A percentile compares a stretch with the other conserved stretches of the same genome.
Evolutionary conservation across 2,797 vertebrate genomes (phyloP).

Genomic region (Sebastes trivittatus): DNA sequence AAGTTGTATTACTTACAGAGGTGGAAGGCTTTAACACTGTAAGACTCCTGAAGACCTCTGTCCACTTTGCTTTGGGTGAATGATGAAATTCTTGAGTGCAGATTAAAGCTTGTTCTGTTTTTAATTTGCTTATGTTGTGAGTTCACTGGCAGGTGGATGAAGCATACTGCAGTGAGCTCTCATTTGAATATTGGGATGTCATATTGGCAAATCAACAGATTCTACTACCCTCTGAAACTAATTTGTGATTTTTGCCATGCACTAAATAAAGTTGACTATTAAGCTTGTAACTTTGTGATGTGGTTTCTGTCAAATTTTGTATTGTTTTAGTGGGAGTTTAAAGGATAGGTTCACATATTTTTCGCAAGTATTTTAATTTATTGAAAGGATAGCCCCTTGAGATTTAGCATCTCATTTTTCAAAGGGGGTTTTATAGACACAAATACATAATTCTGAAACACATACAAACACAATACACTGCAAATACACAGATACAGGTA

Average conservation of each 20-base stretch:
- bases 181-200: neutral
- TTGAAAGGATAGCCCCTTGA: neutral
- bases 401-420: neutral
- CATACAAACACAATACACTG: neutral
- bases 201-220: neutral
- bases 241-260: neutral
- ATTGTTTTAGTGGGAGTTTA: neutral
- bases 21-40: neutral
- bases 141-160: neutral
- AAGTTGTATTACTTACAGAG: neutral
- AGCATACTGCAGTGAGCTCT: neutral
- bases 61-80: neutral
- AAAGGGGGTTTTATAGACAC: neutral
- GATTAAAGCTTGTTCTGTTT: neutral
- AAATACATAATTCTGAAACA: neutral
- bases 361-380: neutral
- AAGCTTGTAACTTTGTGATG: neutral
- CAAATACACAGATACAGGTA: neutral
- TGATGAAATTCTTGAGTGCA: neutral
- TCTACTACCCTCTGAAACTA: neutral
- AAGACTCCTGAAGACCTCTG: neutral
- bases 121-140: neutral
- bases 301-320: neutral
- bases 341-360: neutral
- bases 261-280: neutral